Evolutionary conservation across 2,797 vertebrate genomes (phyloP).

Genomic region (Diglossa cyanea): DNA sequence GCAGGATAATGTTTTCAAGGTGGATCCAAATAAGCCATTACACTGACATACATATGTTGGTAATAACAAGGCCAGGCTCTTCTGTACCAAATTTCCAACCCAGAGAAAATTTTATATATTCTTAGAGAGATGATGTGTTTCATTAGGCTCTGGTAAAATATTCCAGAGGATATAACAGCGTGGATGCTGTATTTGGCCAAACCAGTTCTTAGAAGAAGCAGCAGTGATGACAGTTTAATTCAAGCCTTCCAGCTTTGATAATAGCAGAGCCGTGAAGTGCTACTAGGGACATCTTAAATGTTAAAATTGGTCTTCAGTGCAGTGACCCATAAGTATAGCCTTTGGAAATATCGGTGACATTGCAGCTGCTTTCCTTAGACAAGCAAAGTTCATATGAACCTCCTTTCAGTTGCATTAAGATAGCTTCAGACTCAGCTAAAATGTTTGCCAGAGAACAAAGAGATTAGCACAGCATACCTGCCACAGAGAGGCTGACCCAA

Average conservation of each 20-base stretch:
- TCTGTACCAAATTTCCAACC: background rate
- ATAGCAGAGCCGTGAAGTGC: background rate
- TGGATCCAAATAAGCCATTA: background rate
- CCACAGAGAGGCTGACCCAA: background rate
- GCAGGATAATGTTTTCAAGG: conserved; percentile 5
- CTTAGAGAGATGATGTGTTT: conserved; percentile 10
- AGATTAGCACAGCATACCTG: background rate
- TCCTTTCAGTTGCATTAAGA: background rate
- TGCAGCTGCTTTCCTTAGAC: background rate
- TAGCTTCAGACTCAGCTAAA: background rate
- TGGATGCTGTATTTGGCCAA: background rate
- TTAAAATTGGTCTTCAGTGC: background rate
- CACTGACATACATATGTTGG: background rate
- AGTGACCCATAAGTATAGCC: background rate
- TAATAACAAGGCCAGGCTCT: background rate
- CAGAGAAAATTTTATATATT: background rate
- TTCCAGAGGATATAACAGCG: background rate
- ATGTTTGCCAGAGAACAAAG: background rate
- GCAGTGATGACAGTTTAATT: conserved; percentile 3
- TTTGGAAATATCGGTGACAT: background rate
- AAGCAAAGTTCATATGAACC: background rate
- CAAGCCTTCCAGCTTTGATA: background rate
- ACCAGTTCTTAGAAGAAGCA: background rate
- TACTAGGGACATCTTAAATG: background rate
- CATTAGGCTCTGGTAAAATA: background rate